These are phyloP conservation scores for Bradynema listronoti DNA, from an alignment of 1,140 invertebrate species.

Conservation along the genomic window DNA sequence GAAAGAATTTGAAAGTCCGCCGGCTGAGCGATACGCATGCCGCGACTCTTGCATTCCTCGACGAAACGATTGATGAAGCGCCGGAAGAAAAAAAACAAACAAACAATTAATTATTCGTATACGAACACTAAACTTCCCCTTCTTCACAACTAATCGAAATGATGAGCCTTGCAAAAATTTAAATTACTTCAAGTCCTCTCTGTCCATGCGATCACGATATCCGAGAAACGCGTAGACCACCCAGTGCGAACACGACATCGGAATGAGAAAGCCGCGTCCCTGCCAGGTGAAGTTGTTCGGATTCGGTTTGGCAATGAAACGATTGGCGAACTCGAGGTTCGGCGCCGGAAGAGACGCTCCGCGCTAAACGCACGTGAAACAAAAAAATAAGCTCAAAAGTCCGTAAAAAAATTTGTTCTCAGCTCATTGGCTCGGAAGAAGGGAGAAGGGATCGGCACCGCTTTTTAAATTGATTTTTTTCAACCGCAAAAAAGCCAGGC, in stretches of 20 bases:
- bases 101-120: neutral
- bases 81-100: neutral
- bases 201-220: neutral
- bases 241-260: neutral
- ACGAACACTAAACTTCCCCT: too few species aligned
- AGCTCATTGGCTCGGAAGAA: too few species aligned
- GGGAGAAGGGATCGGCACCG: too few species aligned
- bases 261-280: neutral
- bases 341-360: conserved; percentile 2
- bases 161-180: neutral
- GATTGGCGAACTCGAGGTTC: neutral
- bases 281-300: conserved; percentile 1
- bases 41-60: neutral
- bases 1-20: too few species aligned
- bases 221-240: neutral
- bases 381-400: too few species aligned
- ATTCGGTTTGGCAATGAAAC: neutral
- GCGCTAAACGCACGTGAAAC: neutral
- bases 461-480: too few species aligned
- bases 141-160: too few species aligned
- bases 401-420: too few species aligned
- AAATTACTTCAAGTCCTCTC: conserved; percentile 8
- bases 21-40: too few species aligned
- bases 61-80: conserved; percentile 1
- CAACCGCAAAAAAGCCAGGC: too few species aligned